Base-by-base conservation (phyloP, 2,888 invertebrate genomes). In the Exephanes ischioxanthus region DNA sequence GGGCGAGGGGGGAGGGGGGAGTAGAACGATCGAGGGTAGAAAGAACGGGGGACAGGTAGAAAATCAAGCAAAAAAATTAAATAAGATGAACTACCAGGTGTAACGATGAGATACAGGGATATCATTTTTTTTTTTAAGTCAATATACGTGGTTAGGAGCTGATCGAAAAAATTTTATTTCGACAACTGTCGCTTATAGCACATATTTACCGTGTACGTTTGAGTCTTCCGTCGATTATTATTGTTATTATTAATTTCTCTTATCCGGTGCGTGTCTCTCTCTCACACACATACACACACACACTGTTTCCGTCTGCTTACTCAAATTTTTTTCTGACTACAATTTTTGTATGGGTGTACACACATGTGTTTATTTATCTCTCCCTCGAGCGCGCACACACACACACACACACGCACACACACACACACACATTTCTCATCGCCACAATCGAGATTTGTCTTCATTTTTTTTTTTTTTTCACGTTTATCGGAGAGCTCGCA, bases 81-180 rank as follows among this genome's bases (percentile, higher is more conserved):
- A 63, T n/a, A 33, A 63, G 30, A 33, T 33, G 5, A 33, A 63
- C 33, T 16, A 30, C 16, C 53, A 9, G 67, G 37, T 53, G 67
- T 67, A 55, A 76, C 33, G 37, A 77, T 55, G 41, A n/a, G 33
- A 63, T 26, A 58, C 11, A 14, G 26, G 22, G 58, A 58, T 58
- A 58, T 58, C 22, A 58, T 41, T 41, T 41, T 45, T 45, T 45
- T 45, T 16, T 14, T 3, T 0, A 55, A 55, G 22, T 11, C 19
- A 22, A 22, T 22, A 55, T 9, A 55, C 55, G 55, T 22, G 7
- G 22, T 22, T 73, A 68, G 68, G 73, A 76, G 71, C 90, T 89
- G 90, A 91, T 91, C 91, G 89, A 91, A 90, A 91, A 91, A 86
- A 89, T 87, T 90, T 91, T 91, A 90, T 91, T 91, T 89, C 88